These are phyloP conservation scores for Drosophila ananassae DNA, from an alignment of 1,140 invertebrate genomes.

Conservation along the genomic window DNA sequence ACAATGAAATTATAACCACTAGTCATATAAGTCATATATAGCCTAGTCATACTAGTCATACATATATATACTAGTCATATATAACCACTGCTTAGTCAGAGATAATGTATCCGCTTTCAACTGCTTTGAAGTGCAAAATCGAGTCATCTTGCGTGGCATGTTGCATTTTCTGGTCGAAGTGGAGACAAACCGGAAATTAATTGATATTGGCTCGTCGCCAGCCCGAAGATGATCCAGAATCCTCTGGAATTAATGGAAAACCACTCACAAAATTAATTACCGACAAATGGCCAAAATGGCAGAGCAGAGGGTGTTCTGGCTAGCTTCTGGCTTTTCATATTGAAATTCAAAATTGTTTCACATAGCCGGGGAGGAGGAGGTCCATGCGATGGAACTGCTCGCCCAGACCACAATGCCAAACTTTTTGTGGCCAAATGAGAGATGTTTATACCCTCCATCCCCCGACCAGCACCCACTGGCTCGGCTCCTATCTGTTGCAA, in stretches of 20 bases:
- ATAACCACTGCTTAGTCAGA: background rate
- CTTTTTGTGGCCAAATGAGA: conserved; percentile 45
- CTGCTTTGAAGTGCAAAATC: conserved; percentile 3
- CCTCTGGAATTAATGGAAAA: conserved; percentile 60
- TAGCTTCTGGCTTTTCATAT: conserved; percentile 27
- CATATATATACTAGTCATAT: no score
- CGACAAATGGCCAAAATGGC: conserved; percentile 44
- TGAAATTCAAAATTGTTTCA: conserved; percentile 47
- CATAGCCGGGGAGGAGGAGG: background rate
- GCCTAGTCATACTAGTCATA: no score
- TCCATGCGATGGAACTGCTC: background rate
- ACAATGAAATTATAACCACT: no score
- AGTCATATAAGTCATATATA: no score
- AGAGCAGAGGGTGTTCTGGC: background rate
- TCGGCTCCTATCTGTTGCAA: conserved; percentile 28
- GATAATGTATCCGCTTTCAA: background rate
- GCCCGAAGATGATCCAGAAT: conserved; percentile 34
- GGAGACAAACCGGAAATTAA: conserved; percentile 56
- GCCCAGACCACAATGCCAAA: conserved; percentile 38
- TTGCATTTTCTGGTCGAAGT: conserved; percentile 30
- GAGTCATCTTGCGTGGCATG: conserved; percentile 48
- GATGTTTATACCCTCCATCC: conserved; percentile 11
- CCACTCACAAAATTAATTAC: conserved; percentile 62
- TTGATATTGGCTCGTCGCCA: conserved; percentile 48
- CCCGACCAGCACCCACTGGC: background rate